Conservation (phyloP, 2,888 invertebrate species). For the Gibbula magus region DNA sequence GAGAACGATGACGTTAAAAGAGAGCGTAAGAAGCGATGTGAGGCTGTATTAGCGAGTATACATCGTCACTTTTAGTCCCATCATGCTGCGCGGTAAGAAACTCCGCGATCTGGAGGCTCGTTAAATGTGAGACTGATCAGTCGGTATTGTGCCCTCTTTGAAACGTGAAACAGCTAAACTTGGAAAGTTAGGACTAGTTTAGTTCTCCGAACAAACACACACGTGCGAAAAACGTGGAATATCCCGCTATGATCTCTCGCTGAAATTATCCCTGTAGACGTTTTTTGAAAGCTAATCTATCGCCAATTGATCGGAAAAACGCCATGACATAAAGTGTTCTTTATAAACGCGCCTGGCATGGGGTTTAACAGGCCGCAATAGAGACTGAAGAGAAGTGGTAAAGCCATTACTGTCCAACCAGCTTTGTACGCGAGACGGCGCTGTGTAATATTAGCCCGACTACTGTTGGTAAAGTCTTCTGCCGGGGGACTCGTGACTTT, state of each 20-base stretch:
- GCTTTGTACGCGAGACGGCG: neutral
- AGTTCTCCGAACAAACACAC: slow-evolving; percentile 25
- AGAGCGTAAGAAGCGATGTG: neutral
- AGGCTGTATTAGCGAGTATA: slow-evolving; percentile 5
- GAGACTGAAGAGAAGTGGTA: neutral
- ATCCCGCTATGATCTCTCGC: slow-evolving; percentile 26
- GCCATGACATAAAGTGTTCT: slow-evolving; percentile 33
- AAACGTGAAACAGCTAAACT: slow-evolving; percentile 18
- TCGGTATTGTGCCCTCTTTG: slow-evolving; percentile 7
- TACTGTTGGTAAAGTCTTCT: slow-evolving; percentile 13
- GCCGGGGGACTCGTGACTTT: neutral
- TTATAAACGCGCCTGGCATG: slow-evolving; percentile 19
- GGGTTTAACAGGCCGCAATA: neutral
- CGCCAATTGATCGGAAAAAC: slow-evolving; percentile 41
- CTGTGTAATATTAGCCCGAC: slow-evolving; percentile 7
- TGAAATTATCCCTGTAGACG: slow-evolving; percentile 29
- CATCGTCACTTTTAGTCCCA: slow-evolving; percentile 14
- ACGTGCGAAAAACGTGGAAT: slow-evolving; percentile 27
- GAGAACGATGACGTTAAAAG: neutral
- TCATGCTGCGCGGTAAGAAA: neutral
- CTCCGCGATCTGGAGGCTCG: neutral
- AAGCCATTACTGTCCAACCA: neutral
- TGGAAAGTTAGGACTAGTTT: slow-evolving; percentile 7
- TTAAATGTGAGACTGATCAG: slow-evolving; percentile 21
- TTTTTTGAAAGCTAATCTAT: slow-evolving; percentile 39